Base-by-base conservation (phyloP, 2,113 vertebrate genomes). In the Rattus rattus region DNA sequence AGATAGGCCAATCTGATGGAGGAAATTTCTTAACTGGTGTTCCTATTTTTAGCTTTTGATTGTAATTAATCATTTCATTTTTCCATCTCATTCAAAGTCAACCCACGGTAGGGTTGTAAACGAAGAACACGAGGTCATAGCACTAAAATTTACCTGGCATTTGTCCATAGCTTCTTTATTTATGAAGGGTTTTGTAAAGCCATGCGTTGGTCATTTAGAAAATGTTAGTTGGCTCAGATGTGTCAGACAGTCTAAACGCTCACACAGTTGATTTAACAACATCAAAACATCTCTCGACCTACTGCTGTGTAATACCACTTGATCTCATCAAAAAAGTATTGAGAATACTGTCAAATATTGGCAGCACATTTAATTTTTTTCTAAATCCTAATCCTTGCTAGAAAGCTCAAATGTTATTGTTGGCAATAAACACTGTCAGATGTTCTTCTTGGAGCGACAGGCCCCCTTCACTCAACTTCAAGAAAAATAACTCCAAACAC, bases 381-480 rank as follows among this genome's bases (percentile, higher is more conserved):
- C 59, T 69, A 94, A 88, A 72, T 86, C 26, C 72, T 91, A 36
- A 24, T 85, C 80, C 94, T 87, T 90, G 28, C 56, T 94, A 30
- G 85, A 92, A 96, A 95, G 28, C 28, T 89, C 59, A 67, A 59
- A 33, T 90, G n/a, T 90, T 85, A 47, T 81, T 59, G 26, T 11
- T 80, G 65, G n/a, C 77, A 95, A 92, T 49, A 79, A 88, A 91
- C 20, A 39, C 33, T 73, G 28, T 85, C 91, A 69, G 90, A 30
- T 93, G 90, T 90, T 97, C 94, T 94, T 90, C 79, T 95, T 63
- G 73, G 95, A 84, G 28, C 76, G 63, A n/a, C 63, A 93, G 56
- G 33, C 72, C 92, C 52, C 85, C 61, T 94, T 94, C 81, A 88
- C 47, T 94, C 75, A 65, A 67, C 93, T 94, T 94, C 2, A 69